These are phyloP conservation scores for Phoxinus dragarum DNA, from an alignment of 2,797 vertebrate species.

Conservation along the genomic window DNA sequence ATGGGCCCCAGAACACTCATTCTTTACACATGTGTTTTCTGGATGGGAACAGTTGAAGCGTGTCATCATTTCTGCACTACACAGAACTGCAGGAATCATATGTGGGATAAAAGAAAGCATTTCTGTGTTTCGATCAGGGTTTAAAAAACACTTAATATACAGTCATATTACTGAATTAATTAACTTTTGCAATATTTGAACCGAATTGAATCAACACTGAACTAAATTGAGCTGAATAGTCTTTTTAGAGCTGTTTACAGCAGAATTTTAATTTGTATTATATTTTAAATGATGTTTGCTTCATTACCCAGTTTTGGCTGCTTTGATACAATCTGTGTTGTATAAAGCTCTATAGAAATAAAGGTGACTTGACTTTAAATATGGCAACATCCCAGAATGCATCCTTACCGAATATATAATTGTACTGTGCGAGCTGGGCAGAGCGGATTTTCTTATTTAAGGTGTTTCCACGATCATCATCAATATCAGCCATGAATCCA, in stretches of 20 bases:
- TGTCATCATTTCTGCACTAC: background rate
- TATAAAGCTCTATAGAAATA: background rate
- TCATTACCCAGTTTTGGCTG: background rate
- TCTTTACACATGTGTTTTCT: background rate
- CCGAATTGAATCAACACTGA: background rate
- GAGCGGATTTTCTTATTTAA: slow-evolving; percentile 88
- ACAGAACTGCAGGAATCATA: no score
- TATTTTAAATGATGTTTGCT: background rate
- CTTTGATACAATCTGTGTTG: background rate
- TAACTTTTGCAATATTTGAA: background rate
- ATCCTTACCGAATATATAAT: slow-evolving; percentile 90
- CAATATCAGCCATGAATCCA: slow-evolving; percentile 83
- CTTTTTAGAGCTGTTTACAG: background rate
- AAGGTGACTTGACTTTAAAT: background rate
- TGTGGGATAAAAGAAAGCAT: background rate
- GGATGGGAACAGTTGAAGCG: background rate
- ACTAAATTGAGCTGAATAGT: background rate
- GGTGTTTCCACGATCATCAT: slow-evolving; percentile 77
- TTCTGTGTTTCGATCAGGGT: background rate
- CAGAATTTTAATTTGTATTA: background rate
- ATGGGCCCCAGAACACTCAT: slow-evolving; percentile 1
- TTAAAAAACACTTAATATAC: background rate
- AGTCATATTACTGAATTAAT: background rate
- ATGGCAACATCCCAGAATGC: background rate
- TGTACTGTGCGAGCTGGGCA: slow-evolving; percentile 90